These are phyloP conservation scores for Chromis chromis DNA, from an alignment of 2,797 vertebrate species.

Conservation along the genomic window DNA sequence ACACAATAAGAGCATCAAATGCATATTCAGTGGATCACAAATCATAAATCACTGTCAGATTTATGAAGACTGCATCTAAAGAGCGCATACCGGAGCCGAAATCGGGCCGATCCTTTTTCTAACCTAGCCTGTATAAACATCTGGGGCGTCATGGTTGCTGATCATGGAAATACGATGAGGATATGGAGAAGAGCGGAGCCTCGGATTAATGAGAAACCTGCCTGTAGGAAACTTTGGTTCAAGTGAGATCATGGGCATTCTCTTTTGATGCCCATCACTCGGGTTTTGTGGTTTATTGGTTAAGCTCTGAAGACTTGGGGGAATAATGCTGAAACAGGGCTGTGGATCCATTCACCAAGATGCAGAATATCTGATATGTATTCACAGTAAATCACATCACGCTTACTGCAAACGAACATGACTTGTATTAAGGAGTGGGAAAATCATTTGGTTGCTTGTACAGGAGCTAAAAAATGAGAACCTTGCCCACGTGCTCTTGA, in stretches of 20 bases:
- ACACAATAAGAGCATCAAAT: conserved; percentile 40
- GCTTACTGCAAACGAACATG: conserved; percentile 19
- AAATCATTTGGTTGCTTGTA: conserved; percentile 25
- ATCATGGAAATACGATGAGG: conserved; percentile 74
- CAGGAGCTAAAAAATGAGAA: conserved; percentile 46
- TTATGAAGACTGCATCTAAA: conserved; percentile 50
- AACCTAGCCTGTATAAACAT: conserved; percentile 73
- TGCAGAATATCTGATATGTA: conserved; percentile 35
- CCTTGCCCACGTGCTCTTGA: conserved; percentile 42
- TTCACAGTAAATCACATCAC: conserved; percentile 39
- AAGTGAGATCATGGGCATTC: conserved; percentile 85
- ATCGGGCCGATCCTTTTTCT: conserved; percentile 53
- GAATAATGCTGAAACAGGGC: conserved; percentile 64
- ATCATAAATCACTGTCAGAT: conserved; percentile 66
- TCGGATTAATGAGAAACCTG: conserved; percentile 78
- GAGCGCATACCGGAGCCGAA: conserved; percentile 52
- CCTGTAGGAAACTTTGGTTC: conserved; percentile 82
- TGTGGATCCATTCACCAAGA: conserved; percentile 38
- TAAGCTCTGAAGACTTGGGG: conserved; percentile 48
- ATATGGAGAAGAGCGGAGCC: conserved; percentile 61
- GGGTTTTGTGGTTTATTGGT: conserved; percentile 76
- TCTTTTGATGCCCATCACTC: conserved; percentile 79
- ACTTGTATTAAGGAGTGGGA: conserved; percentile 14
- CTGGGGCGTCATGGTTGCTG: conserved; percentile 63
- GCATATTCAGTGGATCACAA: conserved; percentile 53